Base-by-base conservation (phyloP, 1,140 invertebrate species). In the Gonioctena quinquepunctata region DNA sequence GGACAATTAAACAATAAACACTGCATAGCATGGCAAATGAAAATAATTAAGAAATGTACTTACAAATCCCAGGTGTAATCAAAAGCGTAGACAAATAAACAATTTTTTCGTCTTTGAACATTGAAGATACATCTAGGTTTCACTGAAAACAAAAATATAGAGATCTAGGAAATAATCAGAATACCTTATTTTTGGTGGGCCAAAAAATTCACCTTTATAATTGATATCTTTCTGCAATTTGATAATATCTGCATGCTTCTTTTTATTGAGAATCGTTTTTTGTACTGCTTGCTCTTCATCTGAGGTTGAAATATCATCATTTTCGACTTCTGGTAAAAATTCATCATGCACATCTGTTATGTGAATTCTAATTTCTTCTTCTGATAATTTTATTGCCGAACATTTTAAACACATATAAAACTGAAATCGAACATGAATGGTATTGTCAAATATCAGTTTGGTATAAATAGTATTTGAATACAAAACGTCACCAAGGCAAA, bases 331-430 rank as follows among this genome's bases (percentile, higher is more conserved):
- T 13, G 28, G 50, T 16, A 66, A 66, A 18, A 66, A 59, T 42
- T 3, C 11, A 4, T 42, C 33, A 50, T 77, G 76, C 16, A 1
- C 19, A 27, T 52, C 33, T 65, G 72, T 68, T 26, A 76, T 50
- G 50, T 77, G 74, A 52, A 70, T 63, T 22, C 60, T 64, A 18
- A 76, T 74, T 11, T 71, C 69, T 19, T 52, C 49, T 64, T 71
- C 33, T 3, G 25, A 49, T 19, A 26, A 27, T 19, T 21, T 65
- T 16, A 67, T 73, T n/a, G 25, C 22, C 13, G 70, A 21, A 49
- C 72, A 73, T 33, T 60, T 23, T 52, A 59, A 70, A 59, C 72
- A 73, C 5, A 66, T 27, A 64, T 28, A 68, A 61, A 57, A 65
- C 72, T 73, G 49, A 22, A 60, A 72, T 56, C 8, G n/a, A 56